These are phyloP conservation scores for Diadegma fenestrale DNA, from an alignment of 2,888 invertebrate genomes.

Conservation along the genomic window DNA sequence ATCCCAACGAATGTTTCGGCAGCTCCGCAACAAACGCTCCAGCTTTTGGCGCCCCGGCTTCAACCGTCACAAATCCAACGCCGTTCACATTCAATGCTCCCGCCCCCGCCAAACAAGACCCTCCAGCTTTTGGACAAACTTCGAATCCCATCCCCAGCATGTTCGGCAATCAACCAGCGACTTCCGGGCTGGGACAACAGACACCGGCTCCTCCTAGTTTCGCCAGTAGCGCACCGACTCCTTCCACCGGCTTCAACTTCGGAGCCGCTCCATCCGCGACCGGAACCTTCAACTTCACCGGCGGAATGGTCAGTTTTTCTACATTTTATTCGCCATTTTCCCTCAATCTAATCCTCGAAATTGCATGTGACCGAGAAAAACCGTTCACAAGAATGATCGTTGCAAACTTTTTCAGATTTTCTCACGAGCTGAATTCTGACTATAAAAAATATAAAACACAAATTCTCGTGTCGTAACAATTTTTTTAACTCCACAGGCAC, in stretches of 20 bases:
- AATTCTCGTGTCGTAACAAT: neutral
- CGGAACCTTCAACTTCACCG: conserved; percentile 77
- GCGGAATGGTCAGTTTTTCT: conserved; percentile 63
- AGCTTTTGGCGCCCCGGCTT: conserved; percentile 72
- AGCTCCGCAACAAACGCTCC: conserved; percentile 25
- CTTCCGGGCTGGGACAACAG: conserved; percentile 66
- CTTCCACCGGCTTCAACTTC: conserved; percentile 78
- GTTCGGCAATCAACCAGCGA: conserved; percentile 75
- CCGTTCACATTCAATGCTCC: conserved; percentile 79
- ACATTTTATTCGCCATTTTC: neutral
- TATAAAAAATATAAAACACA: neutral
- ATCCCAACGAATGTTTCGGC: conserved; percentile 73
- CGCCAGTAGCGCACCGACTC: conserved; percentile 62
- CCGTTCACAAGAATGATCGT: no score
- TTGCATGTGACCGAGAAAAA: no score
- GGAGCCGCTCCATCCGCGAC: conserved; percentile 75
- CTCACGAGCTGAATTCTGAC: neutral
- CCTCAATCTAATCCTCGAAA: neutral
- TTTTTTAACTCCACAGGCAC: conserved; percentile 68
- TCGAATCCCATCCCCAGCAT: conserved; percentile 71
- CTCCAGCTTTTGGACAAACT: conserved; percentile 76
- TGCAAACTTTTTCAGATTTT: neutral
- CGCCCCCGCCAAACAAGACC: conserved; percentile 74
- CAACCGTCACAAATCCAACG: conserved; percentile 64
- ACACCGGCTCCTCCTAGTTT: conserved; percentile 53